A percentile compares a stretch with the other conserved stretches of the same genome.
These are phyloP conservation scores for Balearica regulorum DNA, from an alignment of 2,797 vertebrate genomes.

Conservation along the genomic window DNA sequence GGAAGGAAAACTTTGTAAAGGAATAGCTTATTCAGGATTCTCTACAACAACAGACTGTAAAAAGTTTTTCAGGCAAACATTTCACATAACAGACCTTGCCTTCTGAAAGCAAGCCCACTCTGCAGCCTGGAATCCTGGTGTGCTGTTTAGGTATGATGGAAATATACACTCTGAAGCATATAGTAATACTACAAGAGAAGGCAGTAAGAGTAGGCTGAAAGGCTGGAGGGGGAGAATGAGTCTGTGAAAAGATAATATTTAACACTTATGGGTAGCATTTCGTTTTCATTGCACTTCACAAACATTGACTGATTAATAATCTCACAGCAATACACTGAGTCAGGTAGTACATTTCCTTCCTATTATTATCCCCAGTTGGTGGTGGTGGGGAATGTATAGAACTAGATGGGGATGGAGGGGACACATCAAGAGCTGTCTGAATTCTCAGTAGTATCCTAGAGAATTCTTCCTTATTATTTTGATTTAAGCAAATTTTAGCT, in stretches of 20 bases:
- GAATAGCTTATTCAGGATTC: background rate
- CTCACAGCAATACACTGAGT: constrained; percentile 27
- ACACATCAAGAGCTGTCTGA: constrained; percentile 43
- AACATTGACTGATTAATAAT: constrained; percentile 55
- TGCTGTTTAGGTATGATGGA: background rate
- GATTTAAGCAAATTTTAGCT: constrained; percentile 53
- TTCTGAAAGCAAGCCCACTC: background rate
- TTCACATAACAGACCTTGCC: background rate
- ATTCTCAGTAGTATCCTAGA: constrained; percentile 32
- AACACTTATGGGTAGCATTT: constrained; percentile 25
- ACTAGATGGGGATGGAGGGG: background rate
- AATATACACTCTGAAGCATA: background rate
- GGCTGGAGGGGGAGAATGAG: background rate
- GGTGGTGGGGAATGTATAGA: background rate
- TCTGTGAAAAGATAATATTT: constrained; percentile 40
- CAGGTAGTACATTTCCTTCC: constrained; percentile 30
- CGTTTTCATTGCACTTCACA: constrained; percentile 38
- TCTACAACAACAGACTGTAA: background rate
- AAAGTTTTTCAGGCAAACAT: background rate
- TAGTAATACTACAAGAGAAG: background rate
- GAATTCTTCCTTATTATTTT: constrained; percentile 59
- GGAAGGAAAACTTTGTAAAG: background rate
- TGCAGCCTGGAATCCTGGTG: background rate
- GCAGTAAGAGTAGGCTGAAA: background rate
- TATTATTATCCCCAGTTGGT: constrained; percentile 44